Evolutionary conservation across 2,113 vertebrate genomes (phyloP), one percentile per base, ranked within the genome.

Genomic region (Xiphias gladius): DNA sequence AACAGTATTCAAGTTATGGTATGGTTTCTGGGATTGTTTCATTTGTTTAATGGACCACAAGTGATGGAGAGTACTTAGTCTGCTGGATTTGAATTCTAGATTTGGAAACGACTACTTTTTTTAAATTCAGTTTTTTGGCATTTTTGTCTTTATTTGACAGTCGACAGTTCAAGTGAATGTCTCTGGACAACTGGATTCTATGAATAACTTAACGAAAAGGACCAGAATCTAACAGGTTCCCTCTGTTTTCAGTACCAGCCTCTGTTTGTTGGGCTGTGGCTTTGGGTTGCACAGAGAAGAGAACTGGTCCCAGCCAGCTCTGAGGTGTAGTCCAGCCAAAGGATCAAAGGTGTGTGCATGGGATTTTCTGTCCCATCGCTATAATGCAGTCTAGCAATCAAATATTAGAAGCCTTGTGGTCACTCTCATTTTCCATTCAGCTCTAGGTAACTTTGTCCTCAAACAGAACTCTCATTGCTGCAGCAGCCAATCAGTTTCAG

Each of bases 371-470:
- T 66, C 28, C 43, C 50, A 32, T 37, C 22, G 72, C 67, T 54
- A 55, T 37, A 1, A 76, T 14, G 58, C 66, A 22, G 32, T 68
- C 22, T 80, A 46, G 76, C 76, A 50, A 57, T 64, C 79, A 83
- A 62, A 81, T 28, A 82, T 68, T 11, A 82, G 26, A 73, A 41
- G 22, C 77, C 77, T 24, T 70, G 86, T 32, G 88, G 76, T 75
- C 19, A 2, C 61, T 50, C 48, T 24, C 17, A 35, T 74, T 68
- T 70, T 61, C 58, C 30, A 55, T 8, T 61, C 39, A 24, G 50
- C 54, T 66, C 76, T 52, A 67, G 82, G 68, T 69, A 39, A 74
- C 41, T 19, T 37, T 65, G 26, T 32, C 64, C 61, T 69, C 37
- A 76, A 43, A 76, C 26, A 39, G 28, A 55, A 19, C 7, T 39